phyloP scores from a whole-genome alignment of 2,888 invertebrate species.

The Acronicta aceris region DNA sequence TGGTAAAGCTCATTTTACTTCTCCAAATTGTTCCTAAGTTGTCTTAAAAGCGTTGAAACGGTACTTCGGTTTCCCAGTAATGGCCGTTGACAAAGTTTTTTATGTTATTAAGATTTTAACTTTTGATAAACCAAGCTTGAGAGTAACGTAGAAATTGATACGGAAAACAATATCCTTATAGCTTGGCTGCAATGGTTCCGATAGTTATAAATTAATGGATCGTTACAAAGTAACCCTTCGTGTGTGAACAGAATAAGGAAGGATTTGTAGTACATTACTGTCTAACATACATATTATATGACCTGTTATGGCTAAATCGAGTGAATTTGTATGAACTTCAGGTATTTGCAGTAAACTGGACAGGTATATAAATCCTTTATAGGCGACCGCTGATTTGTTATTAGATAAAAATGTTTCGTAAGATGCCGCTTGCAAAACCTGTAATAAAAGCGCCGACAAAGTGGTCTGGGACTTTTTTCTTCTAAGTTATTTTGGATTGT shows the following conservation, averaged over 20 bases:
- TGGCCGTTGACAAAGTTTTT: conserved; percentile 70
- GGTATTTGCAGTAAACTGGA: conserved; percentile 46
- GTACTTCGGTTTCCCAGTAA: conserved; percentile 59
- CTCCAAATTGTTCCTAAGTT: conserved; percentile 66
- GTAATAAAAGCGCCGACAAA: conserved; percentile 57
- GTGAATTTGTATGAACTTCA: conserved; percentile 46
- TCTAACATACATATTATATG: conserved; percentile 22
- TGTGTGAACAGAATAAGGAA: conserved; percentile 46
- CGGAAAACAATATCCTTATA: conserved; percentile 54
- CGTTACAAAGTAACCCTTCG: conserved; percentile 39
- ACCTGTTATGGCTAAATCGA: conserved; percentile 26
- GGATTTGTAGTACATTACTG: conserved; percentile 38
- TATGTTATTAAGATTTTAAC: conserved; percentile 65
- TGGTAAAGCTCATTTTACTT: conserved; percentile 68
- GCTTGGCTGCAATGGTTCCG: conserved; percentile 21
- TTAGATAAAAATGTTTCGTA: conserved; percentile 58
- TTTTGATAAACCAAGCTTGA: conserved; percentile 55
- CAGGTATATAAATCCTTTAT: conserved; percentile 59
- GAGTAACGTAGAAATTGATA: conserved; percentile 55
- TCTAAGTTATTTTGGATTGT: conserved; percentile 40
- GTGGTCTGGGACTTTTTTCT: conserved; percentile 39
- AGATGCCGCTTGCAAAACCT: conserved; percentile 53
- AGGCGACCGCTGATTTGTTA: conserved; percentile 58
- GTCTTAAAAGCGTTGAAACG: conserved; percentile 69
- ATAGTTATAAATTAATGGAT: conserved; percentile 55